Evolutionary conservation across 2,797 vertebrate species (phyloP).

Genomic region (Ctenopoma multispine): DNA sequence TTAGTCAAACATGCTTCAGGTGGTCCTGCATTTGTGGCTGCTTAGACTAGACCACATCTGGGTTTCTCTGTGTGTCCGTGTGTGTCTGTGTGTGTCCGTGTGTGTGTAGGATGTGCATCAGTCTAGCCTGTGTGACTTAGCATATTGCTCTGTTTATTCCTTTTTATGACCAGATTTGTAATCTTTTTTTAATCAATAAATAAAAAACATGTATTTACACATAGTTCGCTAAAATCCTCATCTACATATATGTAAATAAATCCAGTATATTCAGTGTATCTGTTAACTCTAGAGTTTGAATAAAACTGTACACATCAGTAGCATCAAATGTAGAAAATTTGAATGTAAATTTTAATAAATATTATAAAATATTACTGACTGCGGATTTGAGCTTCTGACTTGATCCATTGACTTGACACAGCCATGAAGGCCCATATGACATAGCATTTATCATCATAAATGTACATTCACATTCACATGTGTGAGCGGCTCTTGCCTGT

Average conservation of each 20-base stretch:
- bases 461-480: background rate
- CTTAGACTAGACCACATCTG: constrained; percentile 36
- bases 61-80: constrained; percentile 10
- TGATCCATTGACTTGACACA: background rate
- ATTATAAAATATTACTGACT: background rate
- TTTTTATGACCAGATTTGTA: background rate
- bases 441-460: background rate
- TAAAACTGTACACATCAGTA: background rate
- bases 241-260: background rate
- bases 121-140: background rate
- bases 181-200: background rate
- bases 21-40: constrained; percentile 54
- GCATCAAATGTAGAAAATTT: background rate
- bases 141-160: background rate
- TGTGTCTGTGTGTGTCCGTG: constrained; percentile 9
- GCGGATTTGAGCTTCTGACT: background rate
- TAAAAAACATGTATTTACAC: background rate
- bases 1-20: constrained; percentile 64
- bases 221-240: no score
- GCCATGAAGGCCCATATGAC: background rate
- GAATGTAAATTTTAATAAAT: background rate
- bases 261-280: background rate
- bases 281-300: background rate
- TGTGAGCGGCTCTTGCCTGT: background rate
- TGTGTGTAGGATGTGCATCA: background rate